A percentile compares a stretch with the other conserved stretches of the same genome.
Conservation (phyloP, 2,888 invertebrate genomes). For the Tenthredo distinguenda region DNA sequence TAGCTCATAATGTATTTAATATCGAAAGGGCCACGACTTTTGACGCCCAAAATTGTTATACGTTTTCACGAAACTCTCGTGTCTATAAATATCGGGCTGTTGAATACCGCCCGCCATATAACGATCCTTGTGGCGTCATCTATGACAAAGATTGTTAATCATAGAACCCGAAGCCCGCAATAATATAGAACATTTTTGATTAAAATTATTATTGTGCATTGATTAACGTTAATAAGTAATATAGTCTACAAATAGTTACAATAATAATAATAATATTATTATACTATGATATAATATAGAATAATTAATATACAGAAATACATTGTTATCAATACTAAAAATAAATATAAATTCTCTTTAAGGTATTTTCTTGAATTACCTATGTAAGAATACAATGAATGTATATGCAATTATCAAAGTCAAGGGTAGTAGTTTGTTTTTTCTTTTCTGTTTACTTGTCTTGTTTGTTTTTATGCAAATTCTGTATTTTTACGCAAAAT, state of each 20-base stretch:
- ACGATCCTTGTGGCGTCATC: constrained; percentile 62
- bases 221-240: not conserved
- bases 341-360: constrained; percentile 44
- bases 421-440: not conserved
- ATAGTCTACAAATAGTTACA: not conserved
- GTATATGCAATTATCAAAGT: constrained; percentile 26
- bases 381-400: not conserved
- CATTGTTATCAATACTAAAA: constrained; percentile 20
- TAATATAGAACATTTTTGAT: not conserved
- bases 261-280: constrained; percentile 2
- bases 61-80: constrained; percentile 69
- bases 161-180: not conserved
- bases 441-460: not conserved
- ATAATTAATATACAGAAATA: constrained; percentile 17
- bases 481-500: constrained; percentile 59
- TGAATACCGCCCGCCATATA: constrained; percentile 70
- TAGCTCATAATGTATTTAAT: constrained; percentile 57
- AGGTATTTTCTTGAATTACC: not conserved
- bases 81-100: constrained; percentile 73
- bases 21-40: constrained; percentile 65
- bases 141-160: constrained; percentile 52
- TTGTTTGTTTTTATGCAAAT: constrained; percentile 52
- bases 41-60: constrained; percentile 70
- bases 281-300: not conserved
- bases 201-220: constrained; percentile 22